Evolutionary conservation across 2,888 invertebrate species (phyloP), one percentile per base, ranked within the genome.

Genomic region (Oscheius sp.): DNA sequence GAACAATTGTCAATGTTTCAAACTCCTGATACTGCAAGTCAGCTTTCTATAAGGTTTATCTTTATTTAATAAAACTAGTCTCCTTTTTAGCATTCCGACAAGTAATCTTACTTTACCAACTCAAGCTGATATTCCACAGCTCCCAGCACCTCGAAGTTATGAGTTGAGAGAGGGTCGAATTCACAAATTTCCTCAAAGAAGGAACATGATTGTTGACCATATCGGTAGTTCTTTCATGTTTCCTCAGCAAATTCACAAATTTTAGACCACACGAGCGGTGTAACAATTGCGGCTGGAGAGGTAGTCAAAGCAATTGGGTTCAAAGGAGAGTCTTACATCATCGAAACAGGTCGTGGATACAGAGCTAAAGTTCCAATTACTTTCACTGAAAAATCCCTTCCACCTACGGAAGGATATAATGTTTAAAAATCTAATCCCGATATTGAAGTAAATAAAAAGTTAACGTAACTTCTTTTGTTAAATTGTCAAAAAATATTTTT

Each of bases 261-360:
- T 71, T 29, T 63, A 76, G 76, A 76, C 61, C 74, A 74, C n/a
- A 68, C 69, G 20, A 73, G 63, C 46, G 73, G 74, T 34, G 70
- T 74, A 20, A 61, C 70, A 46, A 58, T 76, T n/a, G 58, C 68
- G 23, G 76, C 76, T 12, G 76, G 76, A 34, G 76, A 76, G 48
- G 72, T 74, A 17, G 76, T 76, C 31, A 74, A 73, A 29, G 74
- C 72, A 4, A 61, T 74, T 34, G 74, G 74, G n/a, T 76, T 76
- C 66, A 71, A 71, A 33, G 76, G 74, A 46, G 76, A 76, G 48
- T 76, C 73, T 46, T 76, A 73, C 58, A 17, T 74, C 53, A 70
- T 76, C 20, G 76, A 76, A 33, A 76, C 45, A 39, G 71, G 71
- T 15, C 53, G 73, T 50, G 42, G 69, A 65, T 64, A 34, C 15